A percentile compares a stretch with the other conserved stretches of the same genome.
phyloP scores from a whole-genome alignment of 2,797 vertebrate genomes.

The Poecilia velifera region DNA sequence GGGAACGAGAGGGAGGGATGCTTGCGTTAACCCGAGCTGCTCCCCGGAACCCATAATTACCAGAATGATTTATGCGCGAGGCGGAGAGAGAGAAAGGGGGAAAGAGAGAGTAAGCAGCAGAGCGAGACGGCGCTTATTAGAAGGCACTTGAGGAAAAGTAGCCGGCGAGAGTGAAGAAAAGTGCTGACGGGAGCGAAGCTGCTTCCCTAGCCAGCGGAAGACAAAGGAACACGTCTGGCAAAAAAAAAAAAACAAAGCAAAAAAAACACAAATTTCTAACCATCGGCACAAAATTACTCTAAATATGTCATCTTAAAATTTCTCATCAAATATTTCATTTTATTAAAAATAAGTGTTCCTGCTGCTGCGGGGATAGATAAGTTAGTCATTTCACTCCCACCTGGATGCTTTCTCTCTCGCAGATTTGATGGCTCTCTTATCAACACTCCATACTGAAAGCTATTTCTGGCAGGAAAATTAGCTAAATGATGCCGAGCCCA shows the following conservation, averaged over 20 bases:
- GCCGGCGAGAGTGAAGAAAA: conserved; percentile 59
- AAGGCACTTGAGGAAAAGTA: conserved; percentile 52
- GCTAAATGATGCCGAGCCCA: conserved; percentile 67
- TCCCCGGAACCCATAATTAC: conserved; percentile 73
- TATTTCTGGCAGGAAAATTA: conserved; percentile 73
- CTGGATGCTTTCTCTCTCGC: conserved; percentile 41
- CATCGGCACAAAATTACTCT: conserved; percentile 28
- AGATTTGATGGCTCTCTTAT: conserved; percentile 62
- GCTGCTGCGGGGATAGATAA: conserved; percentile 20
- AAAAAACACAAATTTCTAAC: conserved; percentile 21
- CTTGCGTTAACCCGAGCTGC: conserved; percentile 61
- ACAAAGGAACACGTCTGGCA: conserved; percentile 44
- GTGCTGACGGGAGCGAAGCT: conserved; percentile 65
- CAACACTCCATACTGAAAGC: conserved; percentile 69
- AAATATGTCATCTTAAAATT: conserved; percentile 18
- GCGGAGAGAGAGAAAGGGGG: conserved; percentile 13
- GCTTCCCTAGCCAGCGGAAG: conserved; percentile 24
- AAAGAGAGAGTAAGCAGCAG: conserved; percentile 46
- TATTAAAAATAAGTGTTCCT: conserved; percentile 4
- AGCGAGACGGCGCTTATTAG: conserved; percentile 67
- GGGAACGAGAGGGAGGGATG: conserved; percentile 31
- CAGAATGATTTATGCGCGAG: conserved; percentile 68
- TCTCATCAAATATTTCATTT: conserved; percentile 15
- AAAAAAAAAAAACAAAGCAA: too few relatives aligned
- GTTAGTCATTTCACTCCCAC: conserved; percentile 45